Percentiles rank a stretch among this genome's conserved stretches.
Evolutionary conservation across 2,888 invertebrate genomes (phyloP).

Genomic region (Suillia variegata): DNA sequence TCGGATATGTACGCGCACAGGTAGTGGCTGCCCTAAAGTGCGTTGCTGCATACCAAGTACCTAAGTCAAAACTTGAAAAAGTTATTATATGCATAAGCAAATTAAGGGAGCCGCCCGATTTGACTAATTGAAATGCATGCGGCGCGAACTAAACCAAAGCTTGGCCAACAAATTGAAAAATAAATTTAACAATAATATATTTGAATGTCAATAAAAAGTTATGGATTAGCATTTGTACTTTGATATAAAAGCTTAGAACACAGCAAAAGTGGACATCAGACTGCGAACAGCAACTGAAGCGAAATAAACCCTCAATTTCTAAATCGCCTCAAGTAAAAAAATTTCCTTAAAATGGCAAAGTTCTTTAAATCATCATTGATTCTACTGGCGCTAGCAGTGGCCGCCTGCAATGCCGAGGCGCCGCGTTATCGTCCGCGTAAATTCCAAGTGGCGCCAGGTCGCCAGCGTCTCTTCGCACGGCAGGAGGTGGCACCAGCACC

Average conservation of each 20-base stretch:
- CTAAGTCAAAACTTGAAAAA: too few species aligned
- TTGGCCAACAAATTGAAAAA: conserved; percentile 10
- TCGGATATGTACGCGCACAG: too few species aligned
- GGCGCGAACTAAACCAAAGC: conserved; percentile 9
- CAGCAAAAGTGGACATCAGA: conserved; percentile 27
- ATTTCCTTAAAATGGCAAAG: conserved; percentile 19
- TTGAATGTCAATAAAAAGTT: too few species aligned
- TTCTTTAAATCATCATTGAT: conserved; percentile 19
- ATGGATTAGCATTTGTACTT: too few species aligned
- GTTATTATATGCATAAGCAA: too few species aligned
- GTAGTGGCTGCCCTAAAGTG: too few species aligned
- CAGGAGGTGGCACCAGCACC: conserved; percentile 35
- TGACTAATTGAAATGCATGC: conserved; percentile 17
- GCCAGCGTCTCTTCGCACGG: conserved; percentile 34
- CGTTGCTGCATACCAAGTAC: too few species aligned
- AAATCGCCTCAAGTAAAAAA: neutral
- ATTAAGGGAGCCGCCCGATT: neutral
- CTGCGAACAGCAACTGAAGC: conserved; percentile 19
- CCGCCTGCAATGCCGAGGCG: conserved; percentile 26
- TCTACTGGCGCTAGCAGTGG: conserved; percentile 25
- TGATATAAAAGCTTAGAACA: conserved; percentile 37
- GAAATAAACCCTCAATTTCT: neutral
- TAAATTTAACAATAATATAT: too few species aligned
- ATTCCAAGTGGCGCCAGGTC: conserved; percentile 11
- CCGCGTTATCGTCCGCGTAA: conserved; percentile 17